Evolutionary conservation across 2,113 vertebrate genomes (phyloP), one percentile per base, ranked within the genome.

Genomic region (Cyanoderma ruficeps): DNA sequence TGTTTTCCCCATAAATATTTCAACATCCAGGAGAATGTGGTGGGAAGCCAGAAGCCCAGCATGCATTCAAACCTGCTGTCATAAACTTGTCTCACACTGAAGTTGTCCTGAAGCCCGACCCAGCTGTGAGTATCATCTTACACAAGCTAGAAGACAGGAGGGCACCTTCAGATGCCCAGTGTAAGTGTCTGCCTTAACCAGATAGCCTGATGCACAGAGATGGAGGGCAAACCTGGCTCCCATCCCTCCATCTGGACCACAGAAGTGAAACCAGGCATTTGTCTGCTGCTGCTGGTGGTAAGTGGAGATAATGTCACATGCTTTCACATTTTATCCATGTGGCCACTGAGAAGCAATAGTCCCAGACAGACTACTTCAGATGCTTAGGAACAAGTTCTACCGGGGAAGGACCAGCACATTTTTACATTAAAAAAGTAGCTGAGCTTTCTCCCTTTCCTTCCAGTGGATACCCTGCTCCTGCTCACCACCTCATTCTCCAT

Each of bases 1-100:
- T 55, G 5, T 75, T 59, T 91, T 59, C 47, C 11, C 25, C 64
- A 71, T 81, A 93, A 95, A 84, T 83, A 79, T 95, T 94, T 94
- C 87, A 87, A 44, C 57, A 87, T 90, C 5, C 61, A 56, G 44
- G 57, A 79, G 41, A 89, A 92, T 16, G 80, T 46, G 37, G 37
- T 74, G 18, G 67, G 46, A 83, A 92, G 37, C 71, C 76, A 95
- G 71, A 92, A 86, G 37, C 63, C 56, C 44, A 65, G 59, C 68
- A 50, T 24, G 57, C 24, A 25, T 76, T 69, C 53, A 86, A 65
- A 94, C 63, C 76, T 80, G 49, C 37, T 83, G 37, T 72, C 67
- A 71, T 83, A 83, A 69, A 80, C 61, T 49, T 79, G 10, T 80
- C 53, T 77, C n/a, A 37, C n/a, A 18, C 9, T 88, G 82, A 52